Base-by-base conservation (phyloP, 2,888 invertebrate species). In the Axea sp. region DNA sequence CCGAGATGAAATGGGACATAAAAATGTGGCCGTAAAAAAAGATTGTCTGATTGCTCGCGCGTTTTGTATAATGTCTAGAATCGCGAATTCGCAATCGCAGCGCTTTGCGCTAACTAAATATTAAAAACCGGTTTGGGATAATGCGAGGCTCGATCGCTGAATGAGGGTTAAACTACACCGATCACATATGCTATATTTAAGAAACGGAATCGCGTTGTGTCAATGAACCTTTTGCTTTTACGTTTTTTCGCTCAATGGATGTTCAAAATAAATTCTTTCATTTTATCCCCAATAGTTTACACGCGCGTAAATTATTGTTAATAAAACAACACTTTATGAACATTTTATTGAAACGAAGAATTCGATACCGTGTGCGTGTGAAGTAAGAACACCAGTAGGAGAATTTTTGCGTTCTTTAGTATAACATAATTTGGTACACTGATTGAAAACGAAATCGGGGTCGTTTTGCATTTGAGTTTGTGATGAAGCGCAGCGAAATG, bases 21-120 rank as follows among this genome's bases (percentile, higher is more conserved):
- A 71, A 60, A 60, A 69, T 64, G 33, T 14, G 26, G 6, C 31
- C 62, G 41, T 51, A 26, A 62, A 47, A 55, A 49, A 57, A 57
- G 35, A 57, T 62, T 55, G 59, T 55, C 41, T 47, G 55, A 71
- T 71, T 71, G 51, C 51, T 33, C 62, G 49, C 53, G 49, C 53
- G 73, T 62, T 74, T 65, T 55, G 60, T 69, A 69, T 74, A 74
- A 74, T 75, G 65, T 71, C 69, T 75, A 75, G 74, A 75, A 75
- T 71, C 64, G 74, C 69, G 74, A 55, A 69, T 75, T 47, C 65
- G 69, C 74, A 75, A 75, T 75, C 74, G 65, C 69, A 65, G 37
- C 69, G 55, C 60, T 69, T 75, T 75, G 69, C 74, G 69, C 69
- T 75, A 75, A 75, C 74, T 75, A 75, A 75, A 75, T 75, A 75